A percentile compares a stretch with the other conserved stretches of the same genome.
Conservation (phyloP, 2,797 vertebrate species). For the Micrastur ruficollis region DNA sequence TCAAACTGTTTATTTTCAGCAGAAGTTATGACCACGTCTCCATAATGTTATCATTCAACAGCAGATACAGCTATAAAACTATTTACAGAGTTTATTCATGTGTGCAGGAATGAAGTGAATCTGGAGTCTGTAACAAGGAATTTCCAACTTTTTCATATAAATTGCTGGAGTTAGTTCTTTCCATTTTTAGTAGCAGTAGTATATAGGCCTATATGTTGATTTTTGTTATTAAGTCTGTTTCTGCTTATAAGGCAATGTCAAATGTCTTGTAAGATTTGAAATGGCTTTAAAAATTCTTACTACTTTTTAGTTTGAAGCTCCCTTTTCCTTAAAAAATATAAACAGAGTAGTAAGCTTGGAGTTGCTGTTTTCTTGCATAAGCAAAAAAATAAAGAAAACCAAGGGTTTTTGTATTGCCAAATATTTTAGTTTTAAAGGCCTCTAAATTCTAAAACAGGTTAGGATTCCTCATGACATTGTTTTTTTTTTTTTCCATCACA, state of each 20-base stretch:
- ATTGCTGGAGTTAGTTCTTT: not conserved
- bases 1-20: not conserved
- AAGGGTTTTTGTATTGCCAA: not conserved
- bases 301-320: not conserved
- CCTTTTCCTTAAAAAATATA: not conserved
- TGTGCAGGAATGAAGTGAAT: not conserved
- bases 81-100: not conserved
- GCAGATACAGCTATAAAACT: not conserved
- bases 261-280: not conserved
- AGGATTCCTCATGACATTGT: not conserved
- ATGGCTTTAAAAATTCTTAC: not conserved
- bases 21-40: not conserved
- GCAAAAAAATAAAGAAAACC: not conserved
- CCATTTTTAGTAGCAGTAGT: not conserved
- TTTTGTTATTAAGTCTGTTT: not conserved
- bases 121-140: not conserved
- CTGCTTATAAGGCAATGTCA: not conserved
- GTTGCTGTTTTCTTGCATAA: not conserved
- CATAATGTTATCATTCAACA: not conserved
- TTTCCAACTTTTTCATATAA: not conserved
- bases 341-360: not conserved
- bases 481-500: not conserved
- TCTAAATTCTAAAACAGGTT: not conserved
- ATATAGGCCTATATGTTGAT: not conserved
- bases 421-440: not conserved